Evolutionary conservation across 2,797 vertebrate genomes (phyloP).

Genomic region (Argya squamiceps): DNA sequence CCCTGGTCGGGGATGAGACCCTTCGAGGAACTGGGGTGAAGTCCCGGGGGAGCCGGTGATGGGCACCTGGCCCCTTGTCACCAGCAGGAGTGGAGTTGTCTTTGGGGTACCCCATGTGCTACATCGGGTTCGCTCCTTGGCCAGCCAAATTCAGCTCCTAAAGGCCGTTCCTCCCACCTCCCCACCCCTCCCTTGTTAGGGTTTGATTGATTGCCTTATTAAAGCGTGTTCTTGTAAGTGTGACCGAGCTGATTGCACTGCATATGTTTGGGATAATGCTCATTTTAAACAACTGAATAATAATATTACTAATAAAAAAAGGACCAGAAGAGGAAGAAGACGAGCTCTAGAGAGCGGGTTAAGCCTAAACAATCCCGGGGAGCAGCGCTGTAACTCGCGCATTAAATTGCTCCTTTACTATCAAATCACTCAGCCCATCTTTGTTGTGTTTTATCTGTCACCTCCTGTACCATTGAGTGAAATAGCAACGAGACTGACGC

Average conservation of each 20-base stretch:
- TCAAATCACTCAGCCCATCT: conserved; percentile 55
- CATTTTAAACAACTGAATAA: conserved; percentile 90
- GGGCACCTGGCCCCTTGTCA: not conserved
- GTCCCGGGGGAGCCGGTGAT: not conserved
- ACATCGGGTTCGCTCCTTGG: not conserved
- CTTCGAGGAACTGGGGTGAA: not conserved
- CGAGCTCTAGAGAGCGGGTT: conserved; percentile 68
- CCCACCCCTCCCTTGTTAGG: conserved; percentile 72
- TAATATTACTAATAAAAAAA: conserved; percentile 59
- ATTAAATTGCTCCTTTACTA: conserved; percentile 73
- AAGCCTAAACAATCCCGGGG: conserved; percentile 73
- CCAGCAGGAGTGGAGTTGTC: not conserved
- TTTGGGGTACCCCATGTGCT: not conserved
- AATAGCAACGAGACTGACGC: not conserved
- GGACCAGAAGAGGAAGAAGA: conserved; percentile 63
- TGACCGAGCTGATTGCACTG: conserved; percentile 99
- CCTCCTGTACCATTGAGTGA: not conserved
- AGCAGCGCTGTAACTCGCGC: conserved; percentile 69
- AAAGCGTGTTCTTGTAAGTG: conserved; percentile 99
- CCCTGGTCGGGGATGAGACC: not conserved
- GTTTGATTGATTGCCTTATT: conserved; percentile 99
- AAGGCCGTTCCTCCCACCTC: conserved; percentile 20
- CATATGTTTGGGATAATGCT: conserved; percentile 99
- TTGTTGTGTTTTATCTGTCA: conserved; percentile 12
- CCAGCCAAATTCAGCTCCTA: conserved; percentile 46